Percentiles rank a stretch among this genome's conserved stretches.
Evolutionary conservation across 2,888 invertebrate genomes (phyloP).

Genomic region (Volucella inanis): DNA sequence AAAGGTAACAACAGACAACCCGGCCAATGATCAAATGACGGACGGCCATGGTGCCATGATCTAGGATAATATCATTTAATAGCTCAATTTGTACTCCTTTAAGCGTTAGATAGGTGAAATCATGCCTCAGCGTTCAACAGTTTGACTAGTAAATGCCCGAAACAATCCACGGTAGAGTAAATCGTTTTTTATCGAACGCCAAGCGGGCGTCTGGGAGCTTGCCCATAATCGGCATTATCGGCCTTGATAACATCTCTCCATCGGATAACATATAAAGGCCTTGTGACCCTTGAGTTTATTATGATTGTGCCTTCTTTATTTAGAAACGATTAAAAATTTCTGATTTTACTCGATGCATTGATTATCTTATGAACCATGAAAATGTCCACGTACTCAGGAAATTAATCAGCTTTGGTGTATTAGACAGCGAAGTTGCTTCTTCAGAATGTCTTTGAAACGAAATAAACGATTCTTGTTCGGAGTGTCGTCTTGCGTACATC

Average conservation of each 20-base stretch:
- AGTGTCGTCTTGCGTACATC: slow-evolving; percentile 19
- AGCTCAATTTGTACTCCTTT: too few relatives aligned
- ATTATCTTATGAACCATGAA: background rate
- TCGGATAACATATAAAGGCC: background rate
- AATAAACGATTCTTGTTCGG: background rate
- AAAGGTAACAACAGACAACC: too few relatives aligned
- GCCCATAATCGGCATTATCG: slow-evolving; percentile 1
- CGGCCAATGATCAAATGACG: too few relatives aligned
- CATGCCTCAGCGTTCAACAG: too few relatives aligned
- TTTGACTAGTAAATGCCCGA: slow-evolving; percentile 2
- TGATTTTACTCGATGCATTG: background rate
- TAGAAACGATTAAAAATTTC: background rate
- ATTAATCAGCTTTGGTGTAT: background rate
- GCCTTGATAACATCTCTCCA: too few relatives aligned
- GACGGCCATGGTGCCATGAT: too few relatives aligned
- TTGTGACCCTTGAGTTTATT: background rate
- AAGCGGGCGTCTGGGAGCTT: background rate
- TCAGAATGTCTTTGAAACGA: background rate
- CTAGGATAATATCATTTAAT: too few relatives aligned
- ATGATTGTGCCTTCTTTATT: background rate
- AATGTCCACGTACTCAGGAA: background rate
- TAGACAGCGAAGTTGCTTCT: background rate
- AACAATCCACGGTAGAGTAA: slow-evolving; percentile 3
- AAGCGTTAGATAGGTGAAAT: too few relatives aligned
- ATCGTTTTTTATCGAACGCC: slow-evolving; percentile 3